Conservation (phyloP, 2,113 vertebrate species). For the Setophaga kirtlandii region DNA sequence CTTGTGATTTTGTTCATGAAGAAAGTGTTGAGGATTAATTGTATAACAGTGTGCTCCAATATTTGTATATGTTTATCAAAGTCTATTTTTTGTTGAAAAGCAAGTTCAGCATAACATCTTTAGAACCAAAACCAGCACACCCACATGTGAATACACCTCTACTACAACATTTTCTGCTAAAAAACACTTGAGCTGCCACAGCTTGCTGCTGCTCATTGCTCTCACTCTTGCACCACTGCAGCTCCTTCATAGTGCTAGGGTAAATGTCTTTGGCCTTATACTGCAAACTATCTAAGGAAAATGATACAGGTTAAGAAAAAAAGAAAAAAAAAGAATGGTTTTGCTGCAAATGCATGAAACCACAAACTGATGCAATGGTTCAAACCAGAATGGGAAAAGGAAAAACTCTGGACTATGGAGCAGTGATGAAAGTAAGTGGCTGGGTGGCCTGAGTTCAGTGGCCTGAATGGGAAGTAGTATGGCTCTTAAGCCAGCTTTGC, state of each 20-base stretch:
- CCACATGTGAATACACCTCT: not conserved
- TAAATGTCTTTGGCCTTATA: not conserved
- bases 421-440: not conserved
- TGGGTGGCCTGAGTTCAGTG: not conserved
- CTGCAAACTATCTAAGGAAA: not conserved
- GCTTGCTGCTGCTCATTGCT: not conserved
- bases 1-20: not conserved
- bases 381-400: not conserved
- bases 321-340: fast-evolving
- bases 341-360: not conserved
- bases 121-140: not conserved
- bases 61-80: not conserved
- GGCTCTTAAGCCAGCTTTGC: conserved; percentile 10
- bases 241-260: not conserved
- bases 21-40: not conserved
- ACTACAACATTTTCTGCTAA: not conserved
- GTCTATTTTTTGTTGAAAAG: not conserved
- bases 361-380: not conserved
- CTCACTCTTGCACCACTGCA: not conserved
- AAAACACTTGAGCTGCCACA: not conserved
- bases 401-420: not conserved
- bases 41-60: not conserved
- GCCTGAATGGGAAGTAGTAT: not conserved
- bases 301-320: not conserved
- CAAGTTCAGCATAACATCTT: not conserved